Percentiles rank a stretch among this genome's conserved stretches.
Conservation (phyloP, 2,888 invertebrate genomes). For the Cerceris ruficornis region DNA sequence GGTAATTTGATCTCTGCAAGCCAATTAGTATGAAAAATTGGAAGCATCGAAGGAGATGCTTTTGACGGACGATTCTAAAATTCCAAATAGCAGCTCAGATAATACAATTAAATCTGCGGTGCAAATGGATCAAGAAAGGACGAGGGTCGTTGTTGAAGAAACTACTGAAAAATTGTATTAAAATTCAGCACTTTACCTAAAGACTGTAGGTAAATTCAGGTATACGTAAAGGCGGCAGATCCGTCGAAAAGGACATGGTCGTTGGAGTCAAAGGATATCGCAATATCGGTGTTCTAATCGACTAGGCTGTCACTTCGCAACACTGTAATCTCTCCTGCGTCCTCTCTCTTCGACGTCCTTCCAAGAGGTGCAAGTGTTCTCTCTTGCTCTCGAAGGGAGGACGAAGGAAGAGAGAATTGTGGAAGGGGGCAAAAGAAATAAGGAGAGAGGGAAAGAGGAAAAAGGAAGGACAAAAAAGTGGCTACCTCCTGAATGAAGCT, state of each 20-base stretch:
- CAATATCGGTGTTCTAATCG: conserved; percentile 45
- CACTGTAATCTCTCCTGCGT: conserved; percentile 45
- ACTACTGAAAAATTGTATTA: too few relatives aligned
- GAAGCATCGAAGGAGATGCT: too few relatives aligned
- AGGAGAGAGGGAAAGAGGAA: conserved; percentile 23
- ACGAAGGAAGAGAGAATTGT: conserved; percentile 26
- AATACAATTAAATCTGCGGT: too few relatives aligned
- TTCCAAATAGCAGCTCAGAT: too few relatives aligned
- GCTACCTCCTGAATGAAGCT: conserved; percentile 68
- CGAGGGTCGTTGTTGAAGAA: too few relatives aligned
- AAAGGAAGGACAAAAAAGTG: conserved; percentile 51
- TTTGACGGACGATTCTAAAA: too few relatives aligned
- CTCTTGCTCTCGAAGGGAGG: conserved; percentile 2
- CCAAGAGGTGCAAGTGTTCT: conserved; percentile 24
- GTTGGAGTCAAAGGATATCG: conserved; percentile 1
- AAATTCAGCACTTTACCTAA: too few relatives aligned
- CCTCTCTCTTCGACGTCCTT: conserved; percentile 38
- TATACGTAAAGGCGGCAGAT: neutral
- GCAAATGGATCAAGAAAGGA: too few relatives aligned
- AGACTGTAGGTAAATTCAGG: too few relatives aligned
- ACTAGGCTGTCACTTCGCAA: conserved; percentile 54
- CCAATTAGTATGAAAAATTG: too few relatives aligned
- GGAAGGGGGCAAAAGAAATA: neutral
- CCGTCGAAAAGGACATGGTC: neutral
- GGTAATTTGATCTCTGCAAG: too few relatives aligned